Conservation (phyloP, 2,888 invertebrate genomes). For the Eupeodes latifasciatus region DNA sequence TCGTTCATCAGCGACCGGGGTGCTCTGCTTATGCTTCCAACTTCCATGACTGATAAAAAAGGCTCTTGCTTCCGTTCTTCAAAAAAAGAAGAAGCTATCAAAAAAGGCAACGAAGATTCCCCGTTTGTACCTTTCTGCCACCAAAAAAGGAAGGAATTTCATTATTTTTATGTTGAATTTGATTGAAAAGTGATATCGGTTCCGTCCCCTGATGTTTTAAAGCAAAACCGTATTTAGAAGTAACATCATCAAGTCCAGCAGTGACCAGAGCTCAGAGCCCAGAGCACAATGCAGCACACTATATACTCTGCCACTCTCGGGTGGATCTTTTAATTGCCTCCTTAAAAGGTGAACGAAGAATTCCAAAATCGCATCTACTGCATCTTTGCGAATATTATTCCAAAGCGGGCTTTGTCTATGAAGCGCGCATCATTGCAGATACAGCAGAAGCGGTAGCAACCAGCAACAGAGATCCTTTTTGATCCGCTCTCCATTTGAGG, state of each 20-base stretch:
- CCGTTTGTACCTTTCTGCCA: background rate
- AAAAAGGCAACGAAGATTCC: constrained; percentile 51
- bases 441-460: too few relatives aligned
- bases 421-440: constrained; percentile 13
- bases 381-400: constrained; percentile 60
- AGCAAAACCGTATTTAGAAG: constrained; percentile 21
- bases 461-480: background rate
- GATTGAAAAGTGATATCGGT: constrained; percentile 45
- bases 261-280: background rate
- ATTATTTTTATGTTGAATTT: constrained; percentile 55
- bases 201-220: constrained; percentile 14
- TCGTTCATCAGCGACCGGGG: background rate
- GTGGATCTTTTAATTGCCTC: constrained; percentile 71
- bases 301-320: background rate
- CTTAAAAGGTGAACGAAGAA: constrained; percentile 71
- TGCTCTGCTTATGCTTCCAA: constrained; percentile 11
- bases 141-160: constrained; percentile 71
- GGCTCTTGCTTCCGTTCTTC: constrained; percentile 47
- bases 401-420: constrained; percentile 59
- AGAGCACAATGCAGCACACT: background rate
- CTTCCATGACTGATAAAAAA: constrained; percentile 41
- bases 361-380: constrained; percentile 68
- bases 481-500: constrained; percentile 37
- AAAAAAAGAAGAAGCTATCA: constrained; percentile 1
- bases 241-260: constrained; percentile 37